A percentile compares a stretch with the other conserved stretches of the same genome.
phyloP scores from a whole-genome alignment of 2,797 vertebrate species.

The Poecilia wingei region DNA sequence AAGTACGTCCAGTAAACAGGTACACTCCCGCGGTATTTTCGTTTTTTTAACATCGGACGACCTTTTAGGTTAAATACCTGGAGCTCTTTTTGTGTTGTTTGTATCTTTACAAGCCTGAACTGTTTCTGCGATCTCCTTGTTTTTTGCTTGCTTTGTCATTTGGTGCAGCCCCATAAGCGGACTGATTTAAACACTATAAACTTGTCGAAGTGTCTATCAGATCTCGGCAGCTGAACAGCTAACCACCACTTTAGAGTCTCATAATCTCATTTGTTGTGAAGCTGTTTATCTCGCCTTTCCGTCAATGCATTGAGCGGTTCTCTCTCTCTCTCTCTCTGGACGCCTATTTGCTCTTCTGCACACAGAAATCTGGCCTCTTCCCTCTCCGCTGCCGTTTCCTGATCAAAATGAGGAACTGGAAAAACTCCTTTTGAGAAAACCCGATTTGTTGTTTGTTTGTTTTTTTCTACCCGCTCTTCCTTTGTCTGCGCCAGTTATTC shows the following conservation, averaged over 20 bases:
- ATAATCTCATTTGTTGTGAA: background rate
- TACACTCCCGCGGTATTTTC: background rate
- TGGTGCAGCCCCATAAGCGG: background rate
- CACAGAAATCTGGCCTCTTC: background rate
- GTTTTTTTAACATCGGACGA: background rate
- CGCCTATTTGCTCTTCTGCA: background rate
- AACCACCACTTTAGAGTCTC: background rate
- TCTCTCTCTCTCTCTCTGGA: background rate
- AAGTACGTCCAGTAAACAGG: background rate
- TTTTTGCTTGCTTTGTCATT: background rate
- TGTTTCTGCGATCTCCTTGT: background rate
- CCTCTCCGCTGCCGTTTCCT: background rate
- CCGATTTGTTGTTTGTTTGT: background rate
- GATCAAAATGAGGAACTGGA: conserved; percentile 3
- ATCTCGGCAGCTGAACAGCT: background rate
- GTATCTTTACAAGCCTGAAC: background rate
- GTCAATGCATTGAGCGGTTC: too few relatives aligned
- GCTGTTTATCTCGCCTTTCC: background rate
- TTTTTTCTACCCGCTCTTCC: too few relatives aligned
- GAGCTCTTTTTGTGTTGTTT: background rate
- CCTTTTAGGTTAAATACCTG: background rate
- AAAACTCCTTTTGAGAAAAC: background rate
- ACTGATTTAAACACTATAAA: background rate
- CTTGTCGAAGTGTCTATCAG: background rate
- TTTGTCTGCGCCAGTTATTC: background rate